These are phyloP conservation scores for Agriopis marginaria DNA, from an alignment of 2,888 invertebrate species.

Conservation along the genomic window DNA sequence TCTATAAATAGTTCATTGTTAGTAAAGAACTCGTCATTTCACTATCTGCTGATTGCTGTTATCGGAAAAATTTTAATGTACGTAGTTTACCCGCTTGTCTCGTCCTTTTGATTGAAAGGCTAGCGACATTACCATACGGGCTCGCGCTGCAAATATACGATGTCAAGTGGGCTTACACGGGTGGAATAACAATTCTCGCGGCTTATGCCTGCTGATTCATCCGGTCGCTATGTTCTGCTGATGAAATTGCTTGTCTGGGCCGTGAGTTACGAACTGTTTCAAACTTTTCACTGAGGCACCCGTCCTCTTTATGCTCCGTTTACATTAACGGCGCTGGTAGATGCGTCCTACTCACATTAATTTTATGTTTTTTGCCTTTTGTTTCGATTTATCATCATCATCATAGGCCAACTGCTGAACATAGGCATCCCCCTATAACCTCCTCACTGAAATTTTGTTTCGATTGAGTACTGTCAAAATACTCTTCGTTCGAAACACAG, in stretches of 20 bases:
- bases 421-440: no score
- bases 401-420: no score
- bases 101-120: slow-evolving; percentile 49
- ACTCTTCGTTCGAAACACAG: no score
- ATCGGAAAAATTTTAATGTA: slow-evolving; percentile 17
- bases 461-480: no score
- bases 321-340: no score
- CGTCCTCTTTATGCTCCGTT: no score
- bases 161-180: slow-evolving; percentile 55
- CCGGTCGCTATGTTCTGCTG: slow-evolving; percentile 53
- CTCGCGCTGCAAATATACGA: slow-evolving; percentile 53
- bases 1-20: neutral
- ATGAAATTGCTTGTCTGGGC: slow-evolving; percentile 28
- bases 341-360: no score
- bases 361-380: no score
- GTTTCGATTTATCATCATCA: no score
- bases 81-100: slow-evolving; percentile 32
- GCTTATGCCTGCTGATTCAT: slow-evolving; percentile 51
- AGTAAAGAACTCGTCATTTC: slow-evolving; percentile 3
- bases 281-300: neutral
- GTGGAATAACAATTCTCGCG: slow-evolving; percentile 52
- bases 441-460: no score
- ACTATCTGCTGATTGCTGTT: neutral
- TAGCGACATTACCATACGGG: slow-evolving; percentile 52
- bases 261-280: neutral